Conservation (phyloP, 2,113 vertebrate genomes). For the Pycnonotus jocosus region DNA sequence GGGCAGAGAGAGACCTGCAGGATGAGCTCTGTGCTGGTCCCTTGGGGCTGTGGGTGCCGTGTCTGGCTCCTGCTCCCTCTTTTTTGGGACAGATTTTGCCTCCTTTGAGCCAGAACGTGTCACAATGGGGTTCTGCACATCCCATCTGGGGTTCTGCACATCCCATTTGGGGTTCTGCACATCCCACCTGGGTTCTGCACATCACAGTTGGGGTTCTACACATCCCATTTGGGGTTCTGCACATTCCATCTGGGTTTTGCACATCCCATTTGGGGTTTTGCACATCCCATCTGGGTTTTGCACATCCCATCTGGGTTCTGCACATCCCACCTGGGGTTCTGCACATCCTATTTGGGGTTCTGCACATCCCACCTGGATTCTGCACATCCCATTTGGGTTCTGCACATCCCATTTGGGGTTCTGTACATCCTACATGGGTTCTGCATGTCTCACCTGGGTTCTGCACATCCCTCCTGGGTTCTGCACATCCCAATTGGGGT, state of each 20-base stretch:
- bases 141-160: neutral
- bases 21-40: rapidly evolving
- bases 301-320: no score
- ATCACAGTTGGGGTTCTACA: neutral
- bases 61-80: neutral
- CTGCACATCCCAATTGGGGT: neutral
- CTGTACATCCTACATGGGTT: rapidly evolving
- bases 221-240: neutral
- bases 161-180: neutral
- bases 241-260: rapidly evolving
- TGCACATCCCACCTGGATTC: neutral
- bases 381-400: neutral
- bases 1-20: neutral
- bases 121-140: rapidly evolving
- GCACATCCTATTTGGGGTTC: neutral
- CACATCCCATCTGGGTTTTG: no score
- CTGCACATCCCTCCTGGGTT: neutral
- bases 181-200: neutral
- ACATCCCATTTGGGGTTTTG: neutral
- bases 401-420: rapidly evolving
- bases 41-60: rapidly evolving
- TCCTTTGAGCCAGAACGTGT: rapidly evolving
- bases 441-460: no score
- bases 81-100: neutral
- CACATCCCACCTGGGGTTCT: neutral